Evolutionary conservation across 2,113 vertebrate genomes (phyloP).

Genomic region (Calidris pygmaea): DNA sequence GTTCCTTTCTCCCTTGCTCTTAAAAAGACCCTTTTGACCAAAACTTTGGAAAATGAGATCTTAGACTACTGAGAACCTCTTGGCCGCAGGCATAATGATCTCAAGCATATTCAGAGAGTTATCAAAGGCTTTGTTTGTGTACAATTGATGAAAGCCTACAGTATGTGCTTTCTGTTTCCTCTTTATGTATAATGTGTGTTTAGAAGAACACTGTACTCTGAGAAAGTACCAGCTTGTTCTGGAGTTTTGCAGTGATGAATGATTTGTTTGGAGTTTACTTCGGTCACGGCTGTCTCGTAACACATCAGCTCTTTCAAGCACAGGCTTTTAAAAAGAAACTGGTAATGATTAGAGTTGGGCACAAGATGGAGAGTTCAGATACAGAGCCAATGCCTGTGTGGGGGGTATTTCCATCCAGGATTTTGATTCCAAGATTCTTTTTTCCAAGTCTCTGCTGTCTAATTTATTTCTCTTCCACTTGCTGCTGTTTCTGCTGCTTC

Average conservation of each 20-base stretch:
- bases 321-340: neutral
- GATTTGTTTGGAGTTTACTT: conserved; percentile 55
- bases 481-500: neutral
- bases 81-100: neutral
- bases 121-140: conserved; percentile 53
- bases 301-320: conserved; percentile 12
- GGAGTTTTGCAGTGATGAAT: conserved; percentile 12
- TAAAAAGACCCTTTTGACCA: conserved; percentile 23
- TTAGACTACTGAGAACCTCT: neutral
- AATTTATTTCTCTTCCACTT: neutral
- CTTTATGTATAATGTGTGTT: conserved; percentile 5
- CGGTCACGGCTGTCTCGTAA: neutral
- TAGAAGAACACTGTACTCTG: conserved; percentile 13
- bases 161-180: conserved; percentile 37
- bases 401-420: neutral
- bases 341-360: neutral
- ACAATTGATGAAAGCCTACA: conserved; percentile 39
- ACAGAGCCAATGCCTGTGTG: neutral
- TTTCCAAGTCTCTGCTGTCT: neutral
- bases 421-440: neutral
- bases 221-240: conserved; percentile 14
- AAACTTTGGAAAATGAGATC: conserved; percentile 37
- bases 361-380: neutral
- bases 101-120: conserved; percentile 7
- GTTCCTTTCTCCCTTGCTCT: neutral